A percentile compares a stretch with the other conserved stretches of the same genome.
These are phyloP conservation scores for Tinamus guttatus DNA, from an alignment of 2,113 vertebrate genomes.

Conservation along the genomic window DNA sequence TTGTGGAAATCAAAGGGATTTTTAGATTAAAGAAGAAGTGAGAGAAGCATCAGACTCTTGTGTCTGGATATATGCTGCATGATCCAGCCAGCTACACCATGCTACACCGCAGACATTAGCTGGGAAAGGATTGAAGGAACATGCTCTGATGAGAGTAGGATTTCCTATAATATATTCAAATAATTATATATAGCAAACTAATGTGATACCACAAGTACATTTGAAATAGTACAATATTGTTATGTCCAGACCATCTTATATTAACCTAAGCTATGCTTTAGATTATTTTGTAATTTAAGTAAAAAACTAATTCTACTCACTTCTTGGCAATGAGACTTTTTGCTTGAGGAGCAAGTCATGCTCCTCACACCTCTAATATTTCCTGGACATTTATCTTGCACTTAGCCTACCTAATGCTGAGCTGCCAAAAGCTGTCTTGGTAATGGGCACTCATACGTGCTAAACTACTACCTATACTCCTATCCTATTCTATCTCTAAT, in stretches of 20 bases:
- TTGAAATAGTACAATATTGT: background rate
- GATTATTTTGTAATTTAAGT: background rate
- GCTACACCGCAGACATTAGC: background rate
- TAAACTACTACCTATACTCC: slow-evolving; percentile 46
- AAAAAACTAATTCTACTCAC: background rate
- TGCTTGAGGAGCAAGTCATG: slow-evolving; percentile 10
- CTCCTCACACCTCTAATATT: slow-evolving; percentile 48
- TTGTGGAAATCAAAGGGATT: background rate
- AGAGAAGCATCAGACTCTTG: background rate
- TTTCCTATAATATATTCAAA: background rate
- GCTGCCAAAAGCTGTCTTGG: slow-evolving; percentile 57
- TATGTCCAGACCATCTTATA: background rate
- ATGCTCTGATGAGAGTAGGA: background rate
- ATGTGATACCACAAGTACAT: background rate
- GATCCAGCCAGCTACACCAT: background rate
- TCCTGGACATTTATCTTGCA: slow-evolving; percentile 59
- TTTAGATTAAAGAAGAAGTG: background rate
- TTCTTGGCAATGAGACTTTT: slow-evolving; percentile 51
- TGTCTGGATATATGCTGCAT: background rate
- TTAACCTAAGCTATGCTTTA: background rate
- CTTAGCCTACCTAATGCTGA: slow-evolving; percentile 64
- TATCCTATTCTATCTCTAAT: slow-evolving; percentile 58
- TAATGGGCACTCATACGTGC: slow-evolving; percentile 52
- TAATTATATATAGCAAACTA: background rate
- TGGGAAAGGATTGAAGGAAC: background rate